Conservation (phyloP, 2,113 vertebrate species). For the Corydoras maculifer region DNA sequence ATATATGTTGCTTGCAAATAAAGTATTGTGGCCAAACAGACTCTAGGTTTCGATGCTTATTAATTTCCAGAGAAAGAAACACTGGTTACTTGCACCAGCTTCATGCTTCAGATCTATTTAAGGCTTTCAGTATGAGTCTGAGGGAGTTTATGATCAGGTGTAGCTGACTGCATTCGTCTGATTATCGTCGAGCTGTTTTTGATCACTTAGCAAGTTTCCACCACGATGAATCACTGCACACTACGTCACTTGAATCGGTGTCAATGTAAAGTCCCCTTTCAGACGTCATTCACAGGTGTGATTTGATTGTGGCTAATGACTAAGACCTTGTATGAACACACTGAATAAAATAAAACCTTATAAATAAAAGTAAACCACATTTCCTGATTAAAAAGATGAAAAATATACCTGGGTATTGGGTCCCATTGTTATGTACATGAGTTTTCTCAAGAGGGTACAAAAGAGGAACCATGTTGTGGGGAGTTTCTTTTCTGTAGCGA, state of each 20-base stretch:
- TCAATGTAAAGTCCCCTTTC: neutral
- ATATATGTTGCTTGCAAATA: too few relatives aligned
- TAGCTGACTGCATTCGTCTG: neutral
- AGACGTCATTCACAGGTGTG: neutral
- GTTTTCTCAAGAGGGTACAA: conserved; percentile 51
- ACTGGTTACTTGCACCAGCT: neutral
- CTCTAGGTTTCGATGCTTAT: too few relatives aligned
- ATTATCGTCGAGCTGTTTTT: neutral
- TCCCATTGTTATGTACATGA: conserved; percentile 25
- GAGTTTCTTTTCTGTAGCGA: conserved; percentile 35
- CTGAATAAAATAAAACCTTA: neutral
- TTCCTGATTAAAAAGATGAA: neutral
- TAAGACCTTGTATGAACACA: neutral
- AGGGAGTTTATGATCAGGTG: neutral
- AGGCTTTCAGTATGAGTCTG: neutral
- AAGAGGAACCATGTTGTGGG: conserved; percentile 34
- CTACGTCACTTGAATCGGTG: too few relatives aligned
- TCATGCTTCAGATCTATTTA: neutral
- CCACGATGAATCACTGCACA: too few relatives aligned
- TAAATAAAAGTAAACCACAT: neutral
- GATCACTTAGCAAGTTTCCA: too few relatives aligned
- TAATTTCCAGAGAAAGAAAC: too few relatives aligned
- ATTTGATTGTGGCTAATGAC: neutral
- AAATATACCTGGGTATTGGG: conserved; percentile 37
- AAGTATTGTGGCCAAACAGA: too few relatives aligned